Evolutionary conservation across 2,797 vertebrate genomes (phyloP).

Genomic region (Pangasius larnaudii): DNA sequence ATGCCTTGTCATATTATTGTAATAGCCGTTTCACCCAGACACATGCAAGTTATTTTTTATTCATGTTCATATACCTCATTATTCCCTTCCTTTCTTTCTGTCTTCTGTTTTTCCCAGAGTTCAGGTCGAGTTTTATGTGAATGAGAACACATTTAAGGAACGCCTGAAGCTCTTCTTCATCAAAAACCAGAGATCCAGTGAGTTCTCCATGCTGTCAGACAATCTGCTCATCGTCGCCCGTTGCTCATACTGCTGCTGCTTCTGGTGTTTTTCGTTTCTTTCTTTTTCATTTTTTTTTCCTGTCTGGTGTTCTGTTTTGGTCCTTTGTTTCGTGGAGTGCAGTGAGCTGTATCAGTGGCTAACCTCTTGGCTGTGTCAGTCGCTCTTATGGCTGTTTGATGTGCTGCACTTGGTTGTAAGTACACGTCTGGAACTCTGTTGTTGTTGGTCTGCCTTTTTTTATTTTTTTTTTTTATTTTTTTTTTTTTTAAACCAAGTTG

Average conservation of each 20-base stretch:
- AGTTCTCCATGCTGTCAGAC: conserved; percentile 62
- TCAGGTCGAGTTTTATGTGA: conserved; percentile 87
- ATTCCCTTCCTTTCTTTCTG: conserved; percentile 23
- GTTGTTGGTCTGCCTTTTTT: neutral
- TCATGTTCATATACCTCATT: neutral
- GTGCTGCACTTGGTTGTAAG: conserved; percentile 36
- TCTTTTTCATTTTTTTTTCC: conserved; percentile 44
- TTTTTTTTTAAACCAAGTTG: neutral
- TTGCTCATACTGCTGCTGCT: neutral
- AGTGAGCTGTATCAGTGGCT: conserved; percentile 34
- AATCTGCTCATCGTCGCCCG: no score
- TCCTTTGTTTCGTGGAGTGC: conserved; percentile 1
- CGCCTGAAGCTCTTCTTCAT: conserved; percentile 88
- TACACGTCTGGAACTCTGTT: conserved; percentile 56
- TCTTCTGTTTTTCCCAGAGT: conserved; percentile 69
- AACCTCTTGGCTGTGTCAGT: conserved; percentile 21
- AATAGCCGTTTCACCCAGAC: conserved; percentile 47
- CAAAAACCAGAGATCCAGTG: conserved; percentile 90
- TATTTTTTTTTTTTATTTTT: neutral
- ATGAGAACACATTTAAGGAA: conserved; percentile 88
- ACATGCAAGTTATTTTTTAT: conserved; percentile 23
- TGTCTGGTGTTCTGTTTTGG: conserved; percentile 5
- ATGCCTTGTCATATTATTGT: conserved; percentile 61
- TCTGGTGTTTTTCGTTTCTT: neutral
- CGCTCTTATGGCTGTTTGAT: conserved; percentile 38